phyloP scores from a whole-genome alignment of 2,113 vertebrate species.

The Phasianus colchicus region DNA sequence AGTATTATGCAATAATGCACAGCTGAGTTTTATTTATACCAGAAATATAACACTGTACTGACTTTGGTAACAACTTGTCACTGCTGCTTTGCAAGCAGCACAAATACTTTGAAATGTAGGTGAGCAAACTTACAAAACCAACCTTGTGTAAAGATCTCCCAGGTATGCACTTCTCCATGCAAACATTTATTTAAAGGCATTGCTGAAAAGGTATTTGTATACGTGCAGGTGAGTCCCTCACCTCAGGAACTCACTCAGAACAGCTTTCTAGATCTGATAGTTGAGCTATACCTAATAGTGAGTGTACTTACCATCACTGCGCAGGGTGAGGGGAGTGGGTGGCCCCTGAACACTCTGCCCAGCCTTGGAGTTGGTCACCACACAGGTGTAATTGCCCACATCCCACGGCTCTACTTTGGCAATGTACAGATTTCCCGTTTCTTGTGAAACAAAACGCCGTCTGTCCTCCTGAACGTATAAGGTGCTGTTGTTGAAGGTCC shows the following conservation, averaged over 20 bases:
- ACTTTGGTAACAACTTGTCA: neutral
- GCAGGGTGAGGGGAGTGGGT: conserved; percentile 85
- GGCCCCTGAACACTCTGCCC: conserved; percentile 77
- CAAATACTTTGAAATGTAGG: neutral
- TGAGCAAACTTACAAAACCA: conserved; percentile 23
- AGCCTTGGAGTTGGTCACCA: conserved; percentile 81
- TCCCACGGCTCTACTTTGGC: conserved; percentile 88
- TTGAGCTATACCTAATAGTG: neutral
- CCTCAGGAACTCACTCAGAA: neutral
- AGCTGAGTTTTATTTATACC: neutral
- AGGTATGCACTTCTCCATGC: neutral
- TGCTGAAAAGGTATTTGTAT: neutral
- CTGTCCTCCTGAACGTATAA: conserved; percentile 79
- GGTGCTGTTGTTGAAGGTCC: conserved; percentile 84
- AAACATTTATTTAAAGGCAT: conserved; percentile 58
- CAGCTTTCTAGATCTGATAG: neutral
- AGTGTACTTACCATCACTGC: conserved; percentile 81
- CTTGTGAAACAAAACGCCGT: conserved; percentile 86
- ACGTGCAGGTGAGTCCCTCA: neutral
- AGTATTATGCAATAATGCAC: neutral
- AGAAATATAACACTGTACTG: neutral
- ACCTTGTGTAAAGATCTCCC: neutral
- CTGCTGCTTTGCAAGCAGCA: neutral
- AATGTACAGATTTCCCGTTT: conserved; percentile 86
- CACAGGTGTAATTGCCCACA: conserved; percentile 88